phyloP scores from a whole-genome alignment of 2,797 vertebrate genomes.

The Falco cherrug region DNA sequence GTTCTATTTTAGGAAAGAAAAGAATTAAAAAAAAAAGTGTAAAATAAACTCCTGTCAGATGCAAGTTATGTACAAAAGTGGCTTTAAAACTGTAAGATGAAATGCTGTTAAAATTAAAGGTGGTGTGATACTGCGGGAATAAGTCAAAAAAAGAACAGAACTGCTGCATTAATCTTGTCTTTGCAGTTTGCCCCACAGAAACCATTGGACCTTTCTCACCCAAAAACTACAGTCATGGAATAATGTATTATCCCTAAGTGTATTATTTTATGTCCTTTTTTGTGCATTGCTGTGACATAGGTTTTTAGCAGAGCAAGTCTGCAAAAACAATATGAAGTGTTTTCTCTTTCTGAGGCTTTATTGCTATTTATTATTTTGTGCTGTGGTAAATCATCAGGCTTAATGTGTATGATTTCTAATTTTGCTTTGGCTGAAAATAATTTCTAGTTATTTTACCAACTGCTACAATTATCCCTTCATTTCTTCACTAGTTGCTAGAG shows the following conservation, averaged over 20 bases:
- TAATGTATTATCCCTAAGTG: neutral
- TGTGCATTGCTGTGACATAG: neutral
- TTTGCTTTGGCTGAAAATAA: conserved; percentile 9
- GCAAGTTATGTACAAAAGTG: neutral
- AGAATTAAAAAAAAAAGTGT: neutral
- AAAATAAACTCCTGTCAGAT: conserved; percentile 6
- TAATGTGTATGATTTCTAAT: neutral
- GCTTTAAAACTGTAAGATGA: neutral
- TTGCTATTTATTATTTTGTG: neutral
- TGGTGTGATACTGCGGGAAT: neutral
- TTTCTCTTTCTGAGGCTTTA: neutral
- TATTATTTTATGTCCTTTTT: neutral
- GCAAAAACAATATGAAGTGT: neutral
- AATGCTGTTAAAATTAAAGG: neutral
- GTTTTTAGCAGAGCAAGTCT: neutral
- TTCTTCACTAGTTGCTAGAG: neutral
- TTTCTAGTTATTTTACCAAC: conserved; percentile 13
- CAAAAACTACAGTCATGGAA: neutral
- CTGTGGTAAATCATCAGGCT: neutral
- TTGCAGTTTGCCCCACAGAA: neutral
- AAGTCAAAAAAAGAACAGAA: neutral
- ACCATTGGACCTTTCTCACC: neutral
- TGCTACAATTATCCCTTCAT: conserved; percentile 29
- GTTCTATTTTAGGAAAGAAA: conserved; percentile 30
- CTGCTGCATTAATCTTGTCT: neutral